A percentile compares a stretch with the other conserved stretches of the same genome.
Evolutionary conservation across 2,113 vertebrate species (phyloP).

Genomic region (Poecilia latipinna): DNA sequence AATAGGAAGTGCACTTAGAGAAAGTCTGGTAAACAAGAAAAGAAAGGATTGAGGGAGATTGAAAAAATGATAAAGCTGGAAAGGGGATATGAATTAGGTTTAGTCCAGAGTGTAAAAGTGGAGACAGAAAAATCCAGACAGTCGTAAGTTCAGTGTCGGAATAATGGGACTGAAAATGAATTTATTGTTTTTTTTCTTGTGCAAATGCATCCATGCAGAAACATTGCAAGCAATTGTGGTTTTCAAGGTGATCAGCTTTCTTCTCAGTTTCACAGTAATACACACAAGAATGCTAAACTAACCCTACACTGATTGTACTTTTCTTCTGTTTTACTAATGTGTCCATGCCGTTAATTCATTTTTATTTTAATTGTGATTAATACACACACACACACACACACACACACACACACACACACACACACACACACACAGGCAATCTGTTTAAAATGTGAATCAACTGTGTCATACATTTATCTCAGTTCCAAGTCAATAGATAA

Average conservation of each 20-base stretch:
- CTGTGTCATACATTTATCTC: background rate
- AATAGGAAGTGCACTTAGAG: background rate
- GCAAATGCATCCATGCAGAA: background rate
- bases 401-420: background rate
- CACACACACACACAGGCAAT: background rate
- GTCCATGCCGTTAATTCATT: background rate
- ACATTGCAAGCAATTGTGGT: background rate
- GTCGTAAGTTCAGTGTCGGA: background rate
- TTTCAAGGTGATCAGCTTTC: background rate
- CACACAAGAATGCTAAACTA: background rate
- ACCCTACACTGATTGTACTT: background rate
- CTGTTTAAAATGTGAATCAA: background rate
- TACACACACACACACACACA: background rate
- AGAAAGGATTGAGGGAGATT: slow-evolving; percentile 4
- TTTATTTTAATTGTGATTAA: too few relatives aligned
- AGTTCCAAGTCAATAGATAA: background rate
- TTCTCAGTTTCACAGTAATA: background rate
- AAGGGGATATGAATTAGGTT: background rate
- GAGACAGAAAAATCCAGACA: background rate
- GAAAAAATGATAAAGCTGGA: background rate
- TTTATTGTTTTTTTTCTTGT: background rate
- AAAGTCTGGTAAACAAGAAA: background rate
- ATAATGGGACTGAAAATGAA: background rate
- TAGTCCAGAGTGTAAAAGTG: background rate
- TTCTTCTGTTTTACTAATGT: too few relatives aligned